Percentiles rank a stretch among this genome's conserved stretches.
phyloP scores from a whole-genome alignment of 2,888 invertebrate genomes.

The Cosmorhoe ocellata region DNA sequence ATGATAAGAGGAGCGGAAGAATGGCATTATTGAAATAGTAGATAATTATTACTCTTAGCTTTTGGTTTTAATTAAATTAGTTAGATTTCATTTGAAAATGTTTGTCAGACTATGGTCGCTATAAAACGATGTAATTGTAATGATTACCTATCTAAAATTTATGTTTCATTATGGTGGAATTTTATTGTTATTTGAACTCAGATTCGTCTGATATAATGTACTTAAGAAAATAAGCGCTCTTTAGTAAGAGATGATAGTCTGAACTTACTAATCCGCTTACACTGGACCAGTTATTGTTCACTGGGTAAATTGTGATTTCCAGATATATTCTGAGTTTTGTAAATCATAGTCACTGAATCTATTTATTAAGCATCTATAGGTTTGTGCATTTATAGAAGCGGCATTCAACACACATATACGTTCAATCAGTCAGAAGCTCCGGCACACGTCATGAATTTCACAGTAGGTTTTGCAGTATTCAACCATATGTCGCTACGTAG shows the following conservation, averaged over 20 bases:
- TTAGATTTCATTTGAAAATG: too few relatives aligned
- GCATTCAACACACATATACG: slow-evolving; percentile 52
- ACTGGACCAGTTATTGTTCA: neutral
- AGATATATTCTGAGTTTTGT: neutral
- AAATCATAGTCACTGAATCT: neutral
- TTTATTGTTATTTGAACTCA: too few relatives aligned
- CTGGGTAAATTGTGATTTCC: neutral
- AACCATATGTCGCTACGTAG: slow-evolving; percentile 41
- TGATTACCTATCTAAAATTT: too few relatives aligned
- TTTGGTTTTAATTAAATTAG: too few relatives aligned
- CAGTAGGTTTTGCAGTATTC: slow-evolving; percentile 63
- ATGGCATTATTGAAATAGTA: slow-evolving; percentile 1
- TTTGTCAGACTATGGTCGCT: too few relatives aligned
- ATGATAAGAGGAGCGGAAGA: slow-evolving; percentile 13
- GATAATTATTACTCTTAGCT: too few relatives aligned
- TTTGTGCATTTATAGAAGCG: slow-evolving; percentile 30
- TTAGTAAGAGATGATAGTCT: neutral
- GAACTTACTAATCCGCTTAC: neutral
- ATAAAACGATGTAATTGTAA: too few relatives aligned
- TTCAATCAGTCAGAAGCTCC: slow-evolving; percentile 69
- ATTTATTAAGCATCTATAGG: slow-evolving; percentile 19
- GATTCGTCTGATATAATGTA: too few relatives aligned
- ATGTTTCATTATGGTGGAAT: too few relatives aligned
- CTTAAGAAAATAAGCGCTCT: too few relatives aligned
- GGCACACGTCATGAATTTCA: slow-evolving; percentile 70